A percentile compares a stretch with the other conserved stretches of the same genome.
These are phyloP conservation scores for Vanessa tameamea DNA, from an alignment of 1,140 invertebrate species.

Conservation along the genomic window DNA sequence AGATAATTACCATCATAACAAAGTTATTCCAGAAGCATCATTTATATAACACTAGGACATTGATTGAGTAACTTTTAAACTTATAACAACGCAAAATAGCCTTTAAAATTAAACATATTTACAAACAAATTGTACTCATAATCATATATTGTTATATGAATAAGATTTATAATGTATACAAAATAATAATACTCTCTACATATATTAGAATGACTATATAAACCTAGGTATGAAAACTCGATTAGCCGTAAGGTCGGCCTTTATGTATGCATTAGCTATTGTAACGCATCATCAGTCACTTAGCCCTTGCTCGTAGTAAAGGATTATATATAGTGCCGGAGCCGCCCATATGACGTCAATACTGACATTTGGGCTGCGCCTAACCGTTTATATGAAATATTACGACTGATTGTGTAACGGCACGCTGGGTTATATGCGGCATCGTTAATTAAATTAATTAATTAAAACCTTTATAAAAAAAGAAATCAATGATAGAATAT, in stretches of 20 bases:
- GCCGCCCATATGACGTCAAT: constrained; percentile 67
- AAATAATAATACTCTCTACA: background rate
- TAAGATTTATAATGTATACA: too few species aligned
- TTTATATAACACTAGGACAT: too few species aligned
- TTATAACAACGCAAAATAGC: too few species aligned
- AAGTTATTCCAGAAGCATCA: too few species aligned
- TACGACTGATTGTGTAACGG: constrained; percentile 15
- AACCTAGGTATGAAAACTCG: background rate
- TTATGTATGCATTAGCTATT: constrained; percentile 30
- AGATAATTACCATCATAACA: too few species aligned
- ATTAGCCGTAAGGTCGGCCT: constrained; percentile 14
- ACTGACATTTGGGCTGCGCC: constrained; percentile 63
- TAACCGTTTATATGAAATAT: constrained; percentile 32
- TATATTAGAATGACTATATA: background rate
- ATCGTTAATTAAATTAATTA: background rate
- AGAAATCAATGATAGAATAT: too few species aligned
- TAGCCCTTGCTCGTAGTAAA: constrained; percentile 45
- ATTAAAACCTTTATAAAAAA: background rate
- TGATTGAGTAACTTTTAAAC: too few species aligned
- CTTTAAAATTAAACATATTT: too few species aligned
- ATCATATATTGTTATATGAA: too few species aligned
- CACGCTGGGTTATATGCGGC: background rate
- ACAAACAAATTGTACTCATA: too few species aligned
- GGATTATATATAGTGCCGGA: constrained; percentile 59
- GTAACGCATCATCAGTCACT: constrained; percentile 29